These are phyloP conservation scores for Anabacerthia variegaticeps DNA, from an alignment of 2,797 vertebrate genomes.

Conservation along the genomic window DNA sequence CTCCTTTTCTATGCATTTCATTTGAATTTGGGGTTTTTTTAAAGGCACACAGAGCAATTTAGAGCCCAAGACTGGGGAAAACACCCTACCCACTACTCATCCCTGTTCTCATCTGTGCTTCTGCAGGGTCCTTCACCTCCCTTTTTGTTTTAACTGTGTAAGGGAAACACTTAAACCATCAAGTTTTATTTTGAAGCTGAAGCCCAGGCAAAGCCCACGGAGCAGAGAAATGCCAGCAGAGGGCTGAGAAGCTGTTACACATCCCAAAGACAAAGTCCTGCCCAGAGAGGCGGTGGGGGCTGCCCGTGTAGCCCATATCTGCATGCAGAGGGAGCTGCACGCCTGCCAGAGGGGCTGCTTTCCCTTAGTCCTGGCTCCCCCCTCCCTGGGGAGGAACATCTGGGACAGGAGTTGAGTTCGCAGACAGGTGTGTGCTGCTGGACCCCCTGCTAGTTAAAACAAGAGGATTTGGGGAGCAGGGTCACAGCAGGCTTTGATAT, in stretches of 20 bases:
- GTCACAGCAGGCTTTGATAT: neutral
- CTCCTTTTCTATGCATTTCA: neutral
- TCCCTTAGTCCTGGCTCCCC: neutral
- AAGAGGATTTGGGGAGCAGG: neutral
- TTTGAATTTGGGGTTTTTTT: neutral
- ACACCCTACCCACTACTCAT: fast-evolving
- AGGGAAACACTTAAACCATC: neutral
- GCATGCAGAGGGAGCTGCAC: neutral
- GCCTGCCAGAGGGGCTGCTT: neutral
- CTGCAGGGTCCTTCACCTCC: neutral
- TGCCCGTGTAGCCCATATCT: fast-evolving
- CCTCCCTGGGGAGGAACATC: neutral
- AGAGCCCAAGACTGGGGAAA: neutral
- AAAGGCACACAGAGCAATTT: neutral
- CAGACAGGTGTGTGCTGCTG: neutral
- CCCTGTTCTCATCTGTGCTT: neutral
- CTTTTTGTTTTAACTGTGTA: neutral
- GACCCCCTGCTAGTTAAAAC: neutral
- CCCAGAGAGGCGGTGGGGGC: neutral
- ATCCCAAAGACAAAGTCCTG: neutral
- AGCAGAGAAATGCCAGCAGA: neutral
- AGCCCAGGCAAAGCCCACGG: fast-evolving
- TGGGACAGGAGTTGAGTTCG: neutral
- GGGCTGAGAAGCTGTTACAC: neutral
- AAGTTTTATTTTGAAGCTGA: neutral